phyloP scores from a whole-genome alignment of 30 jellyfish, hydroid and myxozoan species.

The Aurelia sp. region DNA sequence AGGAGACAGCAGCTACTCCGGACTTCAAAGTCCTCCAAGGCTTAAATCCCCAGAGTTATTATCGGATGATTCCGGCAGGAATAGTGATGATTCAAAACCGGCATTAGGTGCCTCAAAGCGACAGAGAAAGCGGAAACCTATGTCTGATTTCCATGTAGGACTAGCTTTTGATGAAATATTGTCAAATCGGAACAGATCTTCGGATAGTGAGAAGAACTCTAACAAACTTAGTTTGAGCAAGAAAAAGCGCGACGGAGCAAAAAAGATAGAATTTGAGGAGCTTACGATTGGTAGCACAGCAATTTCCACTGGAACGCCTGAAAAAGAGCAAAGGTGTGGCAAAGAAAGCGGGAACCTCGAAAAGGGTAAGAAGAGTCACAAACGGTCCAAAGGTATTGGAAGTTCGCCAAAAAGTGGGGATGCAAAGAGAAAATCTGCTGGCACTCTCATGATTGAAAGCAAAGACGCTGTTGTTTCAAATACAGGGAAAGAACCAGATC shows the following conservation, averaged over 20 bases:
- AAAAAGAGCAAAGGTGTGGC: not conserved
- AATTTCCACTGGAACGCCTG: not conserved
- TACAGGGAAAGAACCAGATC: no score
- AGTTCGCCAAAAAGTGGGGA: no score
- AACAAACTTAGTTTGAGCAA: conserved; percentile 23
- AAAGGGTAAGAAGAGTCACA: not conserved
- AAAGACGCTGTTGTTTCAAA: no score
- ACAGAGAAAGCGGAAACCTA: conserved; percentile 74
- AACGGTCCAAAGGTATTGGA: not conserved
- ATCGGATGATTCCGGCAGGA: conserved; percentile 33
- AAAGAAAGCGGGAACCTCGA: not conserved
- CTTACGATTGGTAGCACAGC: not conserved
- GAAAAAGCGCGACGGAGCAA: conserved; percentile 35
- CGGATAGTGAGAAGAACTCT: conserved; percentile 37
- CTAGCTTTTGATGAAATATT: conserved; percentile 56
- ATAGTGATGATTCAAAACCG: conserved; percentile 16
- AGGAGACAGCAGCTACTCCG: not conserved
- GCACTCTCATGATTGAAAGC: no score
- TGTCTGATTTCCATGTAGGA: conserved; percentile 85
- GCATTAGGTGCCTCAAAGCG: conserved; percentile 51
- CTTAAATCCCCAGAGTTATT: not conserved
- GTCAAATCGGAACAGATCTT: conserved; percentile 34
- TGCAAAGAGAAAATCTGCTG: no score
- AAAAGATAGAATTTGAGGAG: conserved; percentile 17
- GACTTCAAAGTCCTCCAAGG: not conserved